These are phyloP conservation scores for Oenanthe melanoleuca DNA, from an alignment of 2,113 vertebrate species.

Conservation along the genomic window DNA sequence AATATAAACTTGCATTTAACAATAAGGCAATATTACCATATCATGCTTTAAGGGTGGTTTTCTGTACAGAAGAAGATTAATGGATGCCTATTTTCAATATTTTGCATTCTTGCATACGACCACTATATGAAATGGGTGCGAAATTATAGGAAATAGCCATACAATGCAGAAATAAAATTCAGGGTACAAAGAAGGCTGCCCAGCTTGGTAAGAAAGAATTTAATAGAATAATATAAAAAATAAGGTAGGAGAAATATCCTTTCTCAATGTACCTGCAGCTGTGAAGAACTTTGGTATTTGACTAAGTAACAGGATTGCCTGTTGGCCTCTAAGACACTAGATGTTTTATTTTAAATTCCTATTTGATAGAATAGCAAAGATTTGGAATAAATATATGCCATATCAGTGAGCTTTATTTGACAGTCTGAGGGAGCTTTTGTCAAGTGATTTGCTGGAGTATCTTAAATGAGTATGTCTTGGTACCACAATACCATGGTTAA, in stretches of 20 bases:
- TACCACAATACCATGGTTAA: neutral
- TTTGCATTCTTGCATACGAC: neutral
- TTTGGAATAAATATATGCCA: neutral
- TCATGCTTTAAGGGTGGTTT: neutral
- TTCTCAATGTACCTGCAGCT: neutral
- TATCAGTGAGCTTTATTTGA: neutral
- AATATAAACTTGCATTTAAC: neutral
- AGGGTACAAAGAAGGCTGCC: neutral
- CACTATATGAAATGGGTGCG: neutral
- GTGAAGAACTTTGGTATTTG: neutral
- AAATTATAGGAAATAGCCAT: neutral
- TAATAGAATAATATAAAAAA: neutral
- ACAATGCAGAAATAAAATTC: neutral
- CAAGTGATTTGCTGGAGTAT: neutral
- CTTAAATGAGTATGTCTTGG: neutral
- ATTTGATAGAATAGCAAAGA: neutral
- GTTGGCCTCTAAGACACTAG: neutral
- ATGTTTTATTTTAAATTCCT: slow-evolving; percentile 2
- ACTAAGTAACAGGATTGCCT: neutral
- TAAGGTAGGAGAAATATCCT: neutral
- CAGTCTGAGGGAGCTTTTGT: neutral
- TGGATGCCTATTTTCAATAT: neutral
- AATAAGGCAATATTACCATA: neutral
- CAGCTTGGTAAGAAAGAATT: neutral
- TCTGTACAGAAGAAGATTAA: neutral